A percentile compares a stretch with the other conserved stretches of the same genome.
Evolutionary conservation across 2,888 invertebrate species (phyloP).

Genomic region (Suillia variegata): DNA sequence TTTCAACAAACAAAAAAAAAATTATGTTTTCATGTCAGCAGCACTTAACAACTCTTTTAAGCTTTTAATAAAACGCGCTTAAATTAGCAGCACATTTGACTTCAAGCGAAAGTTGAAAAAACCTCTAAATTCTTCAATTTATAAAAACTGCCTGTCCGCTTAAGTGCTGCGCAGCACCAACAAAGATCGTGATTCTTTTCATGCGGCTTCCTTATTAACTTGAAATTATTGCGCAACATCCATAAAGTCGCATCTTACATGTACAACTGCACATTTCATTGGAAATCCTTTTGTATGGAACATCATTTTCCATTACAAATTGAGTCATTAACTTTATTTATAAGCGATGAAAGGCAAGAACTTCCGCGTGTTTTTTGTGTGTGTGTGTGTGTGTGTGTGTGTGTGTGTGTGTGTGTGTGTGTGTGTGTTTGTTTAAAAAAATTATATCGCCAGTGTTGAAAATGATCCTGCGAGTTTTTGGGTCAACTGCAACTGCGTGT

Average conservation of each 20-base stretch:
- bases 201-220: conserved; percentile 6
- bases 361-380: conserved; percentile 27
- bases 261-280: not conserved
- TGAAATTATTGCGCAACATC: conserved; percentile 7
- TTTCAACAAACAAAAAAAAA: too few species aligned
- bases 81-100: too few species aligned
- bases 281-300: not conserved
- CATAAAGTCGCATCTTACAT: not conserved
- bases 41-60: too few species aligned
- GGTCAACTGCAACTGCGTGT: conserved; percentile 6
- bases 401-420: too few species aligned
- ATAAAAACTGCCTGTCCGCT: conserved; percentile 1
- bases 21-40: too few species aligned
- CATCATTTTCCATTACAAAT: conserved; percentile 50
- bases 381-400: too few species aligned
- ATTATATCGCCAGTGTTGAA: too few species aligned
- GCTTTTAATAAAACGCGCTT: too few species aligned
- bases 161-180: not conserved
- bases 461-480: not conserved
- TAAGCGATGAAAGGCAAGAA: conserved; percentile 47
- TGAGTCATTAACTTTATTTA: conserved; percentile 57
- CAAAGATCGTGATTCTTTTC: not conserved
- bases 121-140: conserved; percentile 19
- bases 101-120: conserved; percentile 12
- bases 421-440: too few species aligned